A percentile compares a stretch with the other conserved stretches of the same genome.
phyloP scores from a whole-genome alignment of 2,113 vertebrate genomes.

The Microcebus lehilahytsara region DNA sequence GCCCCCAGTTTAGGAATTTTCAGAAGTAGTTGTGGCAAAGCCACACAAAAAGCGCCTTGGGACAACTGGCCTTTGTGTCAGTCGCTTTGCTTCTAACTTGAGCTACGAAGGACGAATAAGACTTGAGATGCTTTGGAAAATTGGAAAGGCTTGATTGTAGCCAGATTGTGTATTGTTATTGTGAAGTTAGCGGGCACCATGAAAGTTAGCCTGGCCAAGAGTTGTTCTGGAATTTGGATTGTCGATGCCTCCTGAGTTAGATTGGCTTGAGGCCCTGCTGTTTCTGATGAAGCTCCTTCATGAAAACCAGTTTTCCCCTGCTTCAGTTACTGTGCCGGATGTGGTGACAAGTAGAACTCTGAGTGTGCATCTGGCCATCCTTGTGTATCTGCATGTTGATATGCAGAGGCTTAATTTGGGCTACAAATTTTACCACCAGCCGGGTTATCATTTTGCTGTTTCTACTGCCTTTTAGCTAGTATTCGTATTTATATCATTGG shows the following conservation, averaged over 20 bases:
- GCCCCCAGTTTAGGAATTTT: slow-evolving; percentile 22
- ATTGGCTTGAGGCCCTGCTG: slow-evolving; percentile 34
- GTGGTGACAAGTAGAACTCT: slow-evolving; percentile 31
- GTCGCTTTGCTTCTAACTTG: slow-evolving; percentile 28
- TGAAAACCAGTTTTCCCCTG: slow-evolving; percentile 1
- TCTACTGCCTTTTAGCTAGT: background rate
- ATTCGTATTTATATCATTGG: background rate
- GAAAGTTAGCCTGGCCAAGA: background rate
- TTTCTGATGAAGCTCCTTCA: slow-evolving; percentile 24
- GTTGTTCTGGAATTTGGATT: slow-evolving; percentile 49
- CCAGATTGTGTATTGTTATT: background rate
- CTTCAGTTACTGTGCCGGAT: slow-evolving; percentile 3
- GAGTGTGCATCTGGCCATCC: background rate
- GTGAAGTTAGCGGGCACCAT: background rate
- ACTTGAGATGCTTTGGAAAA: slow-evolving; percentile 54
- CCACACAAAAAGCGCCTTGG: background rate
- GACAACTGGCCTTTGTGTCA: slow-evolving; percentile 65
- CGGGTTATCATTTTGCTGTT: background rate
- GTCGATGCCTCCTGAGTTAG: background rate
- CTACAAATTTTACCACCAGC: slow-evolving; percentile 6
- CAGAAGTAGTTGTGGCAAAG: background rate
- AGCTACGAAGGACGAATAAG: background rate
- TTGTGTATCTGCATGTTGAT: slow-evolving; percentile 39
- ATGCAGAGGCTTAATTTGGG: slow-evolving; percentile 15
- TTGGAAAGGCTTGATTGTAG: slow-evolving; percentile 19